Evolutionary conservation across 2,113 vertebrate species (phyloP).

Genomic region (Cryptotis parvus): DNA sequence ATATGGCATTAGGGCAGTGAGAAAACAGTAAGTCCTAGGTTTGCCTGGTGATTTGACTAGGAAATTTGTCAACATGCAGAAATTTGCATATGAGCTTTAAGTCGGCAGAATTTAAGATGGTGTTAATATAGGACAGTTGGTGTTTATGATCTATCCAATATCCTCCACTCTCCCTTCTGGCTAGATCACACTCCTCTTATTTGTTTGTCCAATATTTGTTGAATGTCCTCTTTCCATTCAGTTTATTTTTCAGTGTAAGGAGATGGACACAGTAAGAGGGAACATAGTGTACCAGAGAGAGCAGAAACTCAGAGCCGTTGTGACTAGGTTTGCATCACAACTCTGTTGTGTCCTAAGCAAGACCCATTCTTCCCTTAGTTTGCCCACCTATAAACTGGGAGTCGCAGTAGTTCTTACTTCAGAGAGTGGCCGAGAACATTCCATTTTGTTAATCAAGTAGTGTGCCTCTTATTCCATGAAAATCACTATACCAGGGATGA

Average conservation of each 20-base stretch:
- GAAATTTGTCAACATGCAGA: neutral
- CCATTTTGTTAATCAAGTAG: too few relatives aligned
- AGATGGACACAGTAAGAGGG: neutral
- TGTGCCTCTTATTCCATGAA: neutral
- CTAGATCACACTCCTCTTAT: neutral
- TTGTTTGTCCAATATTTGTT: neutral
- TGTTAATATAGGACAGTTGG: neutral
- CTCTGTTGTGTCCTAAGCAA: neutral
- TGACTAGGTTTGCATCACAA: neutral
- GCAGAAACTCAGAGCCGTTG: slow-evolving; percentile 21
- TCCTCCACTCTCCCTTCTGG: neutral
- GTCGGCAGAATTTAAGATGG: neutral
- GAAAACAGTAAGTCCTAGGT: neutral
- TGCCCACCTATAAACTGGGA: neutral
- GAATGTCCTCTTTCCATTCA: neutral
- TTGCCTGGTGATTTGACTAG: neutral
- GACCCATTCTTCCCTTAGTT: neutral
- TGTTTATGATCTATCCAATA: neutral
- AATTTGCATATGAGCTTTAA: neutral
- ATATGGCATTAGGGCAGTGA: neutral
- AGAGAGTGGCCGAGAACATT: neutral
- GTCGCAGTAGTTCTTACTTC: neutral
- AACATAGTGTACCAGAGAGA: neutral
- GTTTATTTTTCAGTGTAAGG: neutral
- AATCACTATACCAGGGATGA: neutral